A percentile compares a stretch with the other conserved stretches of the same genome.
Evolutionary conservation across 2,888 invertebrate genomes (phyloP).

Genomic region (Hartigia nigra): DNA sequence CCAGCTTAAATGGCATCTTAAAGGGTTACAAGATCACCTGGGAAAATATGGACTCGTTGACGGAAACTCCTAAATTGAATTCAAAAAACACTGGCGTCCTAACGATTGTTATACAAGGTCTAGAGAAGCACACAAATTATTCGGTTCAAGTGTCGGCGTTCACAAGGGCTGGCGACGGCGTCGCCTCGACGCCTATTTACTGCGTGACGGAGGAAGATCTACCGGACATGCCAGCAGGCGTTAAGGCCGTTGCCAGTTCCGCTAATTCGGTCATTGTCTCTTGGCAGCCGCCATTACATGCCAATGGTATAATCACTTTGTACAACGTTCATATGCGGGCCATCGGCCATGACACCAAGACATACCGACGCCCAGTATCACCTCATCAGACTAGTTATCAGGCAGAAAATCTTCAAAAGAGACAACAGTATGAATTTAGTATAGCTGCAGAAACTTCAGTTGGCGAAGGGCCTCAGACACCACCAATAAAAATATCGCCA

Average conservation of each 20-base stretch:
- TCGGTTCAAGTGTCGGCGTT: conserved; percentile 90
- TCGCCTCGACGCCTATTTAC: conserved; percentile 83
- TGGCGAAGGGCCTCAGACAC: conserved; percentile 63
- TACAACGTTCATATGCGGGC: conserved; percentile 60
- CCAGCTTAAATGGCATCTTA: conserved; percentile 86
- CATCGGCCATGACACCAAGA: conserved; percentile 58
- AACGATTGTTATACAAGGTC: conserved; percentile 78
- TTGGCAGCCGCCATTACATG: conserved; percentile 87
- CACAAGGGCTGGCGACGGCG: conserved; percentile 90
- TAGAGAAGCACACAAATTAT: conserved; percentile 91
- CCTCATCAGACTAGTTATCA: conserved; percentile 61
- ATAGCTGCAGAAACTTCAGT: conserved; percentile 64
- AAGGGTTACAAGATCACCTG: conserved; percentile 84
- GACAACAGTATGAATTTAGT: conserved; percentile 65
- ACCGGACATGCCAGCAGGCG: conserved; percentile 89
- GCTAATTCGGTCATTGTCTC: conserved; percentile 87
- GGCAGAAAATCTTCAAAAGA: conserved; percentile 61
- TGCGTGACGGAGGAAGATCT: conserved; percentile 93
- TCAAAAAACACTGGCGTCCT: conserved; percentile 77
- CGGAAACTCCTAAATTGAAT: conserved; percentile 60
- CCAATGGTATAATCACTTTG: conserved; percentile 75
- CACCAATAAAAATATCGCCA: conserved; percentile 66
- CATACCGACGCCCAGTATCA: conserved; percentile 52
- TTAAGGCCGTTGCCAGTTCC: conserved; percentile 90
- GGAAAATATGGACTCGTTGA: conserved; percentile 60